Evolutionary conservation across 2,797 vertebrate species (phyloP).

Genomic region (Avahi laniger): DNA sequence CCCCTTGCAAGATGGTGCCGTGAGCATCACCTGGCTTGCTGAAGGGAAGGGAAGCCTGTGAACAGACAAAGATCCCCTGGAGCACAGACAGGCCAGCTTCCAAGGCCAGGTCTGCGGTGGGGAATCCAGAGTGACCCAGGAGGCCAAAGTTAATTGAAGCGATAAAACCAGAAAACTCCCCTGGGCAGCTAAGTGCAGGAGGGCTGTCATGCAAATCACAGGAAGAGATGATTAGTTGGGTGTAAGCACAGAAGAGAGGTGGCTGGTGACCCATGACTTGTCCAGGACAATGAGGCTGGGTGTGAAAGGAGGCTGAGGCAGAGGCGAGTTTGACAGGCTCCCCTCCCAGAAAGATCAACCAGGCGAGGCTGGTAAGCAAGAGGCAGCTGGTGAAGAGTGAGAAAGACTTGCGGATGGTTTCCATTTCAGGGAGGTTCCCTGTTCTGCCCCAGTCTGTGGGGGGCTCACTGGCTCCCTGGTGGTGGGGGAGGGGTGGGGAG

Average conservation of each 20-base stretch:
- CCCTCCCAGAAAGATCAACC: slow-evolving; percentile 29
- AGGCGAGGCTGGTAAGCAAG: neutral
- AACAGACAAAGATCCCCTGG: neutral
- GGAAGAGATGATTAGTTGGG: slow-evolving; percentile 36
- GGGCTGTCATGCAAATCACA: slow-evolving; percentile 43
- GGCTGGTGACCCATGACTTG: slow-evolving; percentile 50
- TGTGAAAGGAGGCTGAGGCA: neutral
- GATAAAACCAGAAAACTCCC: slow-evolving; percentile 52
- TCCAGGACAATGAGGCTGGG: neutral
- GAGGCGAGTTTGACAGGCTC: neutral
- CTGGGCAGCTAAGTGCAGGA: slow-evolving; percentile 38
- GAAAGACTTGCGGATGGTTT: neutral
- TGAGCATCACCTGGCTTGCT: neutral
- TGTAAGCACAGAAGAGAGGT: neutral
- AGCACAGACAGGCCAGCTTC: neutral
- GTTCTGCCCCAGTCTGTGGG: neutral
- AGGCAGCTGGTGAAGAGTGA: neutral
- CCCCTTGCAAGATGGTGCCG: neutral
- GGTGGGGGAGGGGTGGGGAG: neutral
- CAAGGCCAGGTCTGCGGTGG: neutral
- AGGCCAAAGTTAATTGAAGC: slow-evolving; percentile 20
- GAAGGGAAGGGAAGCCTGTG: neutral
- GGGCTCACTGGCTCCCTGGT: neutral
- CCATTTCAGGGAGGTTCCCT: neutral
- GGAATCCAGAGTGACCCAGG: slow-evolving; percentile 38